Evolutionary conservation across 2,113 vertebrate genomes (phyloP).

Genomic region (Ondatra zibethicus): DNA sequence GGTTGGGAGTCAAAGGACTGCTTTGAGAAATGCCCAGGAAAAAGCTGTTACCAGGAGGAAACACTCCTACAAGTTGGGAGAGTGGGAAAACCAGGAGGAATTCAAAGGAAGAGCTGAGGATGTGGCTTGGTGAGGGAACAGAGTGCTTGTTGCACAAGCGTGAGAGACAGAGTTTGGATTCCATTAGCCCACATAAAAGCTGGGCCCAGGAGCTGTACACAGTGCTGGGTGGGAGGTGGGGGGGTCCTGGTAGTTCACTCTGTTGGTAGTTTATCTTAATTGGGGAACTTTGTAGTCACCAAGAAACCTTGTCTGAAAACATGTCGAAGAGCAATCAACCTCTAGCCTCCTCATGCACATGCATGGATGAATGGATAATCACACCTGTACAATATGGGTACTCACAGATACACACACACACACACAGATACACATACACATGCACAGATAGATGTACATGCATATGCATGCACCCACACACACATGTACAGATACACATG

Average conservation of each 20-base stretch:
- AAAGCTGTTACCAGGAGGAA: not conserved
- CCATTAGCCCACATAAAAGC: not conserved
- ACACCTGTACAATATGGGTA: not conserved
- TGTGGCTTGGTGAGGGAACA: too few relatives aligned
- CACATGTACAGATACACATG: not conserved
- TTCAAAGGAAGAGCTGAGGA: not conserved
- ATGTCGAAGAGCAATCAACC: not conserved
- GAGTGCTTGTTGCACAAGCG: not conserved
- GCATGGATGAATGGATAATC: not conserved
- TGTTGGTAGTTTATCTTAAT: not conserved
- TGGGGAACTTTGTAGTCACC: not conserved
- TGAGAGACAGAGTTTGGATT: too few relatives aligned
- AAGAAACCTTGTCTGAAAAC: not conserved
- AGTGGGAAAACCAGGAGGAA: not conserved
- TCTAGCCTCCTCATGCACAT: not conserved
- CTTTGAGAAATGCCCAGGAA: not conserved
- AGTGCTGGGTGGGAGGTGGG: not conserved
- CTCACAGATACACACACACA: not conserved
- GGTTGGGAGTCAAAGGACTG: not conserved
- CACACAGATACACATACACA: not conserved
- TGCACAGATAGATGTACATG: not conserved
- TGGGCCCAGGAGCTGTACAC: not conserved
- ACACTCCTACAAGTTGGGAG: not conserved
- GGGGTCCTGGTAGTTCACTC: not conserved
- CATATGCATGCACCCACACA: too few relatives aligned